These are phyloP conservation scores for Callithrix jacchus DNA, from an alignment of 2,113 vertebrate genomes.

Conservation along the genomic window DNA sequence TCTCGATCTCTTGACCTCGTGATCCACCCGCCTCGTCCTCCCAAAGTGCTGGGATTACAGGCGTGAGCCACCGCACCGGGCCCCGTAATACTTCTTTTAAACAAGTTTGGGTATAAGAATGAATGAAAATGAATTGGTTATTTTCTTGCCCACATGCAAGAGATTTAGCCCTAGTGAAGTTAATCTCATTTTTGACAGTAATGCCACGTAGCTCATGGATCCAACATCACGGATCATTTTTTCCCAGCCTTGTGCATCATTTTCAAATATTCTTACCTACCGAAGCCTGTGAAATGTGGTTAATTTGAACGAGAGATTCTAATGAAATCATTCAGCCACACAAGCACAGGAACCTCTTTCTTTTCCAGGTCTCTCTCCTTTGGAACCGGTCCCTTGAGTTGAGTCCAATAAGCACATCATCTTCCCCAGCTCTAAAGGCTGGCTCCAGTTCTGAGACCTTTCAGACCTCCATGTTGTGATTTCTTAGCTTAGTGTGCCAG, in stretches of 20 bases:
- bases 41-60: no score
- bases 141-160: neutral
- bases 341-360: neutral
- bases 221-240: neutral
- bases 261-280: neutral
- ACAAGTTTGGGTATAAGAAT: neutral
- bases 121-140: neutral
- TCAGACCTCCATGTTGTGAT: neutral
- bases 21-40: no score
- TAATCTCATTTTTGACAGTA: neutral
- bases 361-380: neutral
- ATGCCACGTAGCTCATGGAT: neutral
- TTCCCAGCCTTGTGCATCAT: neutral
- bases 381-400: neutral
- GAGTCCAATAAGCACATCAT: neutral
- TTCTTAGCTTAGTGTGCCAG: neutral
- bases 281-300: neutral
- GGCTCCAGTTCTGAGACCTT: neutral
- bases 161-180: neutral
- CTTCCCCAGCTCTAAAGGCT: neutral
- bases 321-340: neutral
- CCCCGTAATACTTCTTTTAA: neutral
- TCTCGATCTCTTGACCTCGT: no score
- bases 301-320: slow-evolving; percentile 29
- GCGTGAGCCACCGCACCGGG: no score